Evolutionary conservation across 2,113 vertebrate genomes (phyloP), one percentile per base, ranked within the genome.

Genomic region (Semnornis frantzii): DNA sequence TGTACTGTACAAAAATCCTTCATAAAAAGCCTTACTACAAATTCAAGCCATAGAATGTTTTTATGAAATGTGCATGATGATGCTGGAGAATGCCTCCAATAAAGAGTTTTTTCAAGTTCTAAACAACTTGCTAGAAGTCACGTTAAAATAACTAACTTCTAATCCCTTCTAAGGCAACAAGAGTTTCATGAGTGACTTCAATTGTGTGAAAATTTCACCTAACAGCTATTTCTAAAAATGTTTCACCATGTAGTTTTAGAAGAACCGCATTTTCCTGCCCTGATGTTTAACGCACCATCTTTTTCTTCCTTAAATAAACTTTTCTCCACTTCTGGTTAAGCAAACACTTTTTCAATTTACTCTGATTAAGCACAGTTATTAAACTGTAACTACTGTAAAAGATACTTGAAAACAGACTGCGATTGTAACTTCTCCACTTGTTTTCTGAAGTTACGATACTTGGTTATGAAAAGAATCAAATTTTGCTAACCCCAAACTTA

Each of bases 151-250:
- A 81, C 63, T 27, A 75, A 81, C 62, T 34, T 54, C 66, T 78
- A 63, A 79, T 4, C 15, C n/a, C 30, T 87, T 65, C 58, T 62
- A 52, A 27, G 23, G 71, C 17, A 54, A 54, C 1, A 23, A 37
- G 13, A 85, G 20, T 62, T 87, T 63, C 46, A 76, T 4, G 12
- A 89, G 7, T 27, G 33, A 69, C 34, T 75, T 91, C 55, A 75
- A 4, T 0, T 34, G 30, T 54, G 28, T 62, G 23, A 82, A 64
- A 70, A 66, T 28, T 82, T 91, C 33, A 89, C 33, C 44, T 21
- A 8, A 44, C 2, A 59, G 9, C 12, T 62, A 2, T 25, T 37
- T 62, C 66, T 46, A 25, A 0, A 0, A 73, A 69, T 30, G 52
- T 58, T 69, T 93, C 50, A 87, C 7, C 23, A 89, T 15, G 46